Base-by-base conservation (phyloP, 64 coral and sea anemone species). In the Montipora sp. region DNA sequence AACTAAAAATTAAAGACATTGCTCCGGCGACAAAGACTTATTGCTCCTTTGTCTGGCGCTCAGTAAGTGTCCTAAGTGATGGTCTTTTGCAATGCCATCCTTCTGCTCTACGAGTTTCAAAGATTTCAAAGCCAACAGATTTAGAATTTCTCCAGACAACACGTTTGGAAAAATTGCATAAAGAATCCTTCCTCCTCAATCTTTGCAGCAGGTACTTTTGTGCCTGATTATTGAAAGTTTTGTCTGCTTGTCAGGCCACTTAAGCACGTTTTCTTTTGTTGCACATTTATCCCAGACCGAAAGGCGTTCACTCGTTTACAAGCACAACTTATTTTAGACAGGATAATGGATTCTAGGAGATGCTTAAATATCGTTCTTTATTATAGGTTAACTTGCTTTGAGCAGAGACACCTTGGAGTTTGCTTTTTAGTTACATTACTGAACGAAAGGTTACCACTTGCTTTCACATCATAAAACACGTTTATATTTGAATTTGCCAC, bases 221-320 rank as follows among this genome's bases (percentile, higher is more conserved):
- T 85, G 44, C 65, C 1, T 48, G 46, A 85, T 85, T 72, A 44
- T 70, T 47, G 53, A 57, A 57, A 57, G 12, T 4, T 59, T 21
- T 78, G 75, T 49, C 8, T 72, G 19, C 47, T 49, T 85, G 65
- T 65, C 18, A 85, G 45, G 44, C 47, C 65, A 11, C 18, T 67
- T 16, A 85, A 85, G 82, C 82, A 85, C 82, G 82, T 85, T 85
- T 85, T 85, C 82, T 85, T 71, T 85, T 85, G 82, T 85, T 85
- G 65, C 82, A 71, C 65, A 71, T 71, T 70, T 18, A 85, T 18
- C 53, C 11, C 53, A 8, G 11, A 57, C 53, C 53, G 6, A 57
- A 6, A 57, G 53, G 6, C 36, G 18, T 5, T 9, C 9, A 48
- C 14, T 51, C 82, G 18, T 50, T 18, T 21, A 48, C 46, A 47